Conservation (phyloP, 2,113 vertebrate species). For the Anthoscopus minutus region DNA sequence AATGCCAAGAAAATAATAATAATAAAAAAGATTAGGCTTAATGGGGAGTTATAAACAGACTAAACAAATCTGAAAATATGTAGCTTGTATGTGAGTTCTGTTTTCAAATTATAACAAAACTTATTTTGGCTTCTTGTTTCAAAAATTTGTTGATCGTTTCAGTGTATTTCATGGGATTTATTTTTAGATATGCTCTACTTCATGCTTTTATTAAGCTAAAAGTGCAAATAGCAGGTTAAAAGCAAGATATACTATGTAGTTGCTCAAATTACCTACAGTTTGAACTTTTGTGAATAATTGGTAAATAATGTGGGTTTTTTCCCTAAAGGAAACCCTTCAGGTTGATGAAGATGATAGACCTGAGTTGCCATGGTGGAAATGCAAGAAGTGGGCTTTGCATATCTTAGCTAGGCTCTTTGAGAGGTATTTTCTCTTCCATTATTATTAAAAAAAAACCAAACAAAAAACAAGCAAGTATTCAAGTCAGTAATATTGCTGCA, state of each 20-base stretch:
- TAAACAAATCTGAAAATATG: neutral
- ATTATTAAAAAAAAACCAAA: neutral
- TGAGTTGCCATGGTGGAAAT: constrained; percentile 98
- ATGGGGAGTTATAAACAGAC: neutral
- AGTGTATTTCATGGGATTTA: neutral
- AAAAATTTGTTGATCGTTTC: neutral
- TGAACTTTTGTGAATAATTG: neutral
- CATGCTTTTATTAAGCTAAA: neutral
- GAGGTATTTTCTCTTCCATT: constrained; percentile 72
- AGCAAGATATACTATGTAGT: neutral
- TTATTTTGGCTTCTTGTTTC: neutral
- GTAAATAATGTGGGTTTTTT: neutral
- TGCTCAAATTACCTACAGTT: neutral
- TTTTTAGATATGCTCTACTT: neutral
- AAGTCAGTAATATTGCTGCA: neutral
- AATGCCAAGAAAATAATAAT: neutral
- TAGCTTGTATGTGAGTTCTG: neutral
- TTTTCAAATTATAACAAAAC: neutral
- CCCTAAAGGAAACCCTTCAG: constrained; percentile 89
- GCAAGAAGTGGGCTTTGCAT: constrained; percentile 99
- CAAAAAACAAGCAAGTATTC: neutral
- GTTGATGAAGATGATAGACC: constrained; percentile 96
- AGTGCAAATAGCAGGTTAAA: neutral
- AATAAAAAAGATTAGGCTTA: neutral
- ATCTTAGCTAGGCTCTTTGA: constrained; percentile 97